Evolutionary conservation across 1,140 invertebrate genomes (phyloP).

Genomic region (Harpegnathos saltator): DNA sequence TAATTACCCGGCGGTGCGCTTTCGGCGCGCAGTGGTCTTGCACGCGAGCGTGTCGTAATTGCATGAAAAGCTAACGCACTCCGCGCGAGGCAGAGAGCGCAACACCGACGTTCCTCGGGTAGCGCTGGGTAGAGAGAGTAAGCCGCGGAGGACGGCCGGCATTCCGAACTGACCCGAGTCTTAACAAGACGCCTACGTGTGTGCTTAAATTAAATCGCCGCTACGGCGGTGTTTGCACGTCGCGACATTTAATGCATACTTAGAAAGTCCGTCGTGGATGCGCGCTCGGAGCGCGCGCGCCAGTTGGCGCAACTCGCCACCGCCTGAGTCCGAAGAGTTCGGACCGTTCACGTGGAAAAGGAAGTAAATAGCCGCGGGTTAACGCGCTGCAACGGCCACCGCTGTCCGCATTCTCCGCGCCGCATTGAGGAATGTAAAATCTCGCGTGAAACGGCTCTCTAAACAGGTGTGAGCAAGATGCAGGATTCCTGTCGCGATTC

Average conservation of each 20-base stretch:
- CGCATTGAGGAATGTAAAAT: too few species aligned
- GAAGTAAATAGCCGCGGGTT: background rate
- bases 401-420: too few species aligned
- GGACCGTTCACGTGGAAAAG: too few species aligned
- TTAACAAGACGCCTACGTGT: constrained; percentile 54
- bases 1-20: constrained; percentile 62
- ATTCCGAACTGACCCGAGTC: constrained; percentile 14
- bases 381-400: too few species aligned
- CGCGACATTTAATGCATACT: constrained; percentile 48
- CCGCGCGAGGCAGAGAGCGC: constrained; percentile 17
- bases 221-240: constrained; percentile 29
- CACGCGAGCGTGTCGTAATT: constrained; percentile 59
- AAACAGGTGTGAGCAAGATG: too few species aligned
- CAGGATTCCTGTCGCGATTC: too few species aligned
- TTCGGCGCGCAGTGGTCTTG: constrained; percentile 37
- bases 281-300: background rate
- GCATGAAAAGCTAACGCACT: constrained; percentile 62
- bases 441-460: too few species aligned
- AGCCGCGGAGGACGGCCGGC: background rate
- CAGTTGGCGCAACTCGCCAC: background rate
- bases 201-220: constrained; percentile 48
- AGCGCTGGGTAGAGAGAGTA: constrained; percentile 10
- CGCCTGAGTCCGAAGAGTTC: background rate
- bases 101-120: constrained; percentile 17
- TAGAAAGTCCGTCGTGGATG: background rate